phyloP scores from a whole-genome alignment of 2,888 invertebrate species.

The Trisateles emortualis region DNA sequence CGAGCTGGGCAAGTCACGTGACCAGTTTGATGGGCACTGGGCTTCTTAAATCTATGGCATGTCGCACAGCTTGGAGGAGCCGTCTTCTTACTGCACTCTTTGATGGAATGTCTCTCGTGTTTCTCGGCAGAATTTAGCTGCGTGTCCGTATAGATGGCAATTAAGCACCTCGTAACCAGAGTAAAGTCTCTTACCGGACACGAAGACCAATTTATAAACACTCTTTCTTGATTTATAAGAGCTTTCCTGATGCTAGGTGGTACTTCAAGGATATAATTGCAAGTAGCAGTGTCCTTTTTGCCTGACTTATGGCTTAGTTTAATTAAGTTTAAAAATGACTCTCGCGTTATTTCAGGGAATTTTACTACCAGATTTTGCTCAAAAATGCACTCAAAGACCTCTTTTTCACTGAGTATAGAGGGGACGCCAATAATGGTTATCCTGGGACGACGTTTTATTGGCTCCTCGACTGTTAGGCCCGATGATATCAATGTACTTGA shows the following conservation, averaged over 20 bases:
- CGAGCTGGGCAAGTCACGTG: too few species aligned
- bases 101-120: too few species aligned
- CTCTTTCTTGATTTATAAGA: not conserved
- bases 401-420: not conserved
- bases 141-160: slow-evolving; percentile 1
- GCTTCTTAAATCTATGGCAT: too few species aligned
- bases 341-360: not conserved
- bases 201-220: slow-evolving; percentile 14
- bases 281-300: not conserved
- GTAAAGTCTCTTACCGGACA: slow-evolving; percentile 10
- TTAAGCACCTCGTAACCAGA: slow-evolving; percentile 6
- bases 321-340: not conserved
- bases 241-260: not conserved
- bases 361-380: not conserved
- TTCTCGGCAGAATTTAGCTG: not conserved
- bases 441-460: not conserved
- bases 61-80: too few species aligned
- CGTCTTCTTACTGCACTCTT: too few species aligned
- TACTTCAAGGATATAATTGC: not conserved
- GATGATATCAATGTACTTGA: not conserved
- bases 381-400: not conserved
- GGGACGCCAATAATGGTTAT: not conserved
- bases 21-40: too few species aligned
- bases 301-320: not conserved
- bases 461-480: not conserved